Conservation (phyloP, 2,888 invertebrate species). For the Tortricodes alternella region DNA sequence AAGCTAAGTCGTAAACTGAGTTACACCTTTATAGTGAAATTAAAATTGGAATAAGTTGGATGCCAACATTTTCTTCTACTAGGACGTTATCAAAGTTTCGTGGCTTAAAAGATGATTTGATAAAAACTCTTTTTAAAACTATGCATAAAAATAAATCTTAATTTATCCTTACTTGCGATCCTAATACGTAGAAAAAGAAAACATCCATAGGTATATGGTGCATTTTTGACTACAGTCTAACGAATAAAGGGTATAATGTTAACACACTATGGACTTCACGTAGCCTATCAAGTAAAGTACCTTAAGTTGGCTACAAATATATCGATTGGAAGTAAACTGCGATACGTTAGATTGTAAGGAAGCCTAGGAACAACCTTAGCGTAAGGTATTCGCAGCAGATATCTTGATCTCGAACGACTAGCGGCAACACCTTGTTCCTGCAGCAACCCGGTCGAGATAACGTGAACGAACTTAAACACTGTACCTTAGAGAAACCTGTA, state of each 20-base stretch:
- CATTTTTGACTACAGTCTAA: too few relatives aligned
- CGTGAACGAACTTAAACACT: slow-evolving; percentile 9
- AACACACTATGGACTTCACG: too few relatives aligned
- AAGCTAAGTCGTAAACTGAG: slow-evolving; percentile 9
- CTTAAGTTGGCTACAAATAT: slow-evolving; percentile 18
- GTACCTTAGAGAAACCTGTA: not conserved
- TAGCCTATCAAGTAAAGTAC: not conserved
- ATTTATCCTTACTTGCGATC: too few relatives aligned
- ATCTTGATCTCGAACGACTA: slow-evolving; percentile 27
- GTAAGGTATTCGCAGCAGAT: slow-evolving; percentile 28
- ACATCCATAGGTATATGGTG: too few relatives aligned
- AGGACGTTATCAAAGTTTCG: not conserved
- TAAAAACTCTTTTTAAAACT: not conserved
- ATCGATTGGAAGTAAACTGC: slow-evolving; percentile 26
- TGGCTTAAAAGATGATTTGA: not conserved
- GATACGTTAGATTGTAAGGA: slow-evolving; percentile 15
- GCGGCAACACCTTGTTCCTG: slow-evolving; percentile 30
- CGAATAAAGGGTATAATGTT: too few relatives aligned
- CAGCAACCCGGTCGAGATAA: slow-evolving; percentile 12
- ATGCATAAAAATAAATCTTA: too few relatives aligned
- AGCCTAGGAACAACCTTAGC: slow-evolving; percentile 26
- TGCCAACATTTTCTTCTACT: not conserved
- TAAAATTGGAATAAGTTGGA: not conserved
- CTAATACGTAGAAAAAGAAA: too few relatives aligned
- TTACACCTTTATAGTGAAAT: not conserved